Evolutionary conservation across 2,797 vertebrate species (phyloP), one percentile per base, ranked within the genome.

Genomic region (Halcyon smyrnensis): DNA sequence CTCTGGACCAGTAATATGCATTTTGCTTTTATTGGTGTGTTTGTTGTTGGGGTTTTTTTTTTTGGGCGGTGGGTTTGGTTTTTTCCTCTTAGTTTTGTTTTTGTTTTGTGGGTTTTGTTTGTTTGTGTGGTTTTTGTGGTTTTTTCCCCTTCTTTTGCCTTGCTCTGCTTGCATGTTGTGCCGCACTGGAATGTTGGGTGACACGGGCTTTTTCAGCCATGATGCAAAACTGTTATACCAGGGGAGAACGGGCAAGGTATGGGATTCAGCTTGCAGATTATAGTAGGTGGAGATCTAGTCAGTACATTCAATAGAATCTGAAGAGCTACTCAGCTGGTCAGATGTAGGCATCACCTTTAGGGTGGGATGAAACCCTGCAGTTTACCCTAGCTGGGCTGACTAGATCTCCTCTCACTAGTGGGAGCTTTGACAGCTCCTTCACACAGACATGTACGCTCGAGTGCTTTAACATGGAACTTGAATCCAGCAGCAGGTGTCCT

Each of bases 371-470:
- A 77, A 68, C 30, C 37, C 51, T 73, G 25, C 15, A 28, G 68
- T 63, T 91, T 74, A 89, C 56, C 14, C 25, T 46, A 19, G 9
- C 50, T 41, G 6, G 69, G 45, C 68, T 89, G 30, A 41, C 41
- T 48, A 25, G 12, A 15, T 89, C n/a, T 68, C 45, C 19, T 20
- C 13, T 67, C 46, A 39, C 18, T 36, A 25, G 56, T 69, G 24
- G 41, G 41, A 87, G 46, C 34, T 87, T 85, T 69, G 63, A 28
- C 24, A 91, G 28, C 25, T n/a, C 10, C 4, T 27, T 84, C 34
- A 25, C 23, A 8, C 17, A 37, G 64, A 16, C 12, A 24, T 53
- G 36, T 73, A 11, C 10, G 1, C 21, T 50, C 1, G 0, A 6
- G 5, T 71, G 25, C 69, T 86, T 77, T 63, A 56, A 30, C 3